phyloP scores from a whole-genome alignment of 1,140 invertebrate species.

The Scaptomyza montana region DNA sequence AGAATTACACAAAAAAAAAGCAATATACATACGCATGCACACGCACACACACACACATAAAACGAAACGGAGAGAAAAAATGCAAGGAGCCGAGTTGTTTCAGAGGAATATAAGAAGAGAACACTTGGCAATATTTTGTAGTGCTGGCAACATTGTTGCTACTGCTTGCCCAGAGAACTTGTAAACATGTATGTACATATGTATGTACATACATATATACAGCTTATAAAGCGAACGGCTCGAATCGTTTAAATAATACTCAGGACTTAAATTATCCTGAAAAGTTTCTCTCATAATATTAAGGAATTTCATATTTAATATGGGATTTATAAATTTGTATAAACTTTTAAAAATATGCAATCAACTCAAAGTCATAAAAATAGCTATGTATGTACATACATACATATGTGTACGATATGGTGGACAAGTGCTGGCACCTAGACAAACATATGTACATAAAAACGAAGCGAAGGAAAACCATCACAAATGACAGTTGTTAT shows the following conservation, averaged over 20 bases:
- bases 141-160: constrained; percentile 47
- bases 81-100: neutral
- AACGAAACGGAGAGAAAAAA: neutral
- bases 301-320: no score
- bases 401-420: no score
- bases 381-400: no score
- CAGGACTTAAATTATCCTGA: no score
- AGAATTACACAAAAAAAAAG: neutral
- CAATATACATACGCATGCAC: neutral
- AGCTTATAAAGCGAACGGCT: no score
- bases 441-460: neutral
- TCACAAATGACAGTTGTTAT: constrained; percentile 13
- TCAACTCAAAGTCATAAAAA: no score
- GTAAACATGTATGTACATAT: no score
- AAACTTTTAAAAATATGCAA: no score
- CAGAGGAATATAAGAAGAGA: constrained; percentile 2
- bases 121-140: constrained; percentile 25
- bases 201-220: no score
- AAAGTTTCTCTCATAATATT: no score
- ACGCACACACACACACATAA: neutral
- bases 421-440: constrained; percentile 34
- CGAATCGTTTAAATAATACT: no score
- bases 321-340: neutral
- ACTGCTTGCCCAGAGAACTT: no score
- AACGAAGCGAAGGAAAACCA: constrained; percentile 4